These are phyloP conservation scores for Listronotus oregonensis DNA, from an alignment of 1,140 invertebrate genomes.

Conservation along the genomic window DNA sequence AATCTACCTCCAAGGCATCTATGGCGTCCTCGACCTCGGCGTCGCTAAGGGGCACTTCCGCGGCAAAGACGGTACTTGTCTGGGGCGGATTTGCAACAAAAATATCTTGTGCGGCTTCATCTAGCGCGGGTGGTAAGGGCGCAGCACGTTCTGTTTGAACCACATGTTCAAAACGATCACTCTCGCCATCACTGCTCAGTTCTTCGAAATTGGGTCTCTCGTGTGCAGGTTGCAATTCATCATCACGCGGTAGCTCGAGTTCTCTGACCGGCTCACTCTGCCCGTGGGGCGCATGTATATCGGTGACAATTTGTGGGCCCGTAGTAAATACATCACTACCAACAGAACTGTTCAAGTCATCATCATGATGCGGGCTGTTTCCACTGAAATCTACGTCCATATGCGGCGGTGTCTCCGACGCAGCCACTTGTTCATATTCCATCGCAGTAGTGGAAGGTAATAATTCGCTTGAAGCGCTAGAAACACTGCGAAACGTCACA, in stretches of 20 bases:
- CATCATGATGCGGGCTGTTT: constrained; percentile 1
- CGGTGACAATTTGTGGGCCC: background rate
- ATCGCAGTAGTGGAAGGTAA: background rate
- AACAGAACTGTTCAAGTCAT: background rate
- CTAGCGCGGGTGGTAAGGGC: background rate
- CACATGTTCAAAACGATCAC: background rate
- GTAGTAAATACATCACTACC: background rate
- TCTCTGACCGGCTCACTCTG: background rate
- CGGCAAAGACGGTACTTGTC: background rate
- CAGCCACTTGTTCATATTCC: constrained; percentile 1
- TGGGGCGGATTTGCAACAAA: background rate
- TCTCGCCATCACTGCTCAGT: background rate
- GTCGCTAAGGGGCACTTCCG: background rate
- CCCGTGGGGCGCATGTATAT: background rate
- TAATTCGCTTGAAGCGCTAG: background rate
- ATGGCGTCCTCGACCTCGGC: background rate
- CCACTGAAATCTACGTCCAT: background rate
- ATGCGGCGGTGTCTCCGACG: background rate
- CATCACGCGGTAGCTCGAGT: background rate
- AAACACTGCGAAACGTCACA: background rate
- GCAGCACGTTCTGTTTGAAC: background rate
- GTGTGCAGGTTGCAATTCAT: constrained; percentile 1
- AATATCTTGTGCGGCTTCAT: background rate
- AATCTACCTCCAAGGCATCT: background rate
- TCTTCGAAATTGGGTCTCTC: background rate